Base-by-base conservation (phyloP, 2,113 vertebrate species). In the Scophthalmus maximus region DNA sequence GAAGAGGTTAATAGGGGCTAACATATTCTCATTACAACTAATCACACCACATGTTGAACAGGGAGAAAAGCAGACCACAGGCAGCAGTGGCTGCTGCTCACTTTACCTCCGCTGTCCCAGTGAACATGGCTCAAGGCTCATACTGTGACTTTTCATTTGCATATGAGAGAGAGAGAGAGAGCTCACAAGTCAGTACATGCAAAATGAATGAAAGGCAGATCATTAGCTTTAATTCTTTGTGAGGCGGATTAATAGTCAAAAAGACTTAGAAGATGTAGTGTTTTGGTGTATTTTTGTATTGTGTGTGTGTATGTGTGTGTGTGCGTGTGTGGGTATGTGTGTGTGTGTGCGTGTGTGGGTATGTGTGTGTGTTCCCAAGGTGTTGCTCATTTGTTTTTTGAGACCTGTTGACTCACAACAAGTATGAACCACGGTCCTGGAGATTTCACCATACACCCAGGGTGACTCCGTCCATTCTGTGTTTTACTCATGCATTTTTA, bases 401-500 rank as follows among this genome's bases (percentile, higher is more conserved):
- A 6, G 26, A 56, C 14, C 17, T 9, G 61, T 77, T 88, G 79
- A 81, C 82, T 71, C 52, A 86, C 18, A 3, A 84, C 15, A 2
- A n/a, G 25, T 8, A 20, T 22, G 26, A 17, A 18, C 20, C 8
- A 8, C 66, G 4, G 10, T 25, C 22, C 23, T 44, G 51, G n/a
- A 62, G 53, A 61, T 49, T 82, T 42, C 27, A 50, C 12, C 57
- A 58, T 68, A 77, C 76, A 59, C 25, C 29, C 27, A 5, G 57
- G 36, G 68, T 67, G 66, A 62, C 52, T 63, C 63, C 60, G 49
- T n/a, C 52, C 12, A 4, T 8, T 0, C 6, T 49, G n/a, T 49
- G 3, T 49, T 68, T 47, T 49, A 11, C 58, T 86, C 82, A 59
- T 89, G 73, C 67, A 87, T 92, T 73, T 81, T 92, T 87, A 62